phyloP scores from a whole-genome alignment of 2,888 invertebrate species.

The Eupithecia subfuscata region DNA sequence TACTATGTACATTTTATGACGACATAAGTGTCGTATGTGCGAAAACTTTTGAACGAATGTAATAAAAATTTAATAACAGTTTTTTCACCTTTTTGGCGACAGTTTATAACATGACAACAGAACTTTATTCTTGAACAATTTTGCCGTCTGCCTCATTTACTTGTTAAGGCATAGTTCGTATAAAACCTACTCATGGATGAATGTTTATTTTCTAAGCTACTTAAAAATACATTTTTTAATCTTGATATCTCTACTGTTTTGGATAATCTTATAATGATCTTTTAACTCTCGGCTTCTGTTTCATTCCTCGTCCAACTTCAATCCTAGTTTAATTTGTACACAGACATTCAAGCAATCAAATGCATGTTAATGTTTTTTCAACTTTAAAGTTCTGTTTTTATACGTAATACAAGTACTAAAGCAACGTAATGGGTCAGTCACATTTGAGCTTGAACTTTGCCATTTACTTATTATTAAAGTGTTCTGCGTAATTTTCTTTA shows the following conservation, averaged over 20 bases:
- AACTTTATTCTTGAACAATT: conserved; percentile 17
- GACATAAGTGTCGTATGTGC: conserved; percentile 9
- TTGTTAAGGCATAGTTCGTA: background rate
- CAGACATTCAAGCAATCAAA: conserved; percentile 10
- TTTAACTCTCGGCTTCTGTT: background rate
- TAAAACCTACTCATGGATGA: background rate
- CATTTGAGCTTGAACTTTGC: conserved; percentile 27
- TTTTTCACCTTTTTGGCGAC: conserved; percentile 14
- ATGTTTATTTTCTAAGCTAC: background rate
- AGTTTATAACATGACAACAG: conserved; percentile 24
- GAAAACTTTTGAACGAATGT: background rate
- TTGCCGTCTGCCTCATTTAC: conserved; percentile 12
- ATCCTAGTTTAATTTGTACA: background rate
- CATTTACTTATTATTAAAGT: conserved; percentile 22
- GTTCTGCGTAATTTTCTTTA: conserved; percentile 19
- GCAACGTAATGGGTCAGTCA: conserved; percentile 24
- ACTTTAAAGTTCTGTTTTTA: conserved; percentile 20
- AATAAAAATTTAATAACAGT: background rate
- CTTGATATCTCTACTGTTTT: background rate
- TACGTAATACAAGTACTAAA: conserved; percentile 16
- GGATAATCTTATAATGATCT: background rate
- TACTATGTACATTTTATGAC: background rate
- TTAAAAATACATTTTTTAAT: background rate
- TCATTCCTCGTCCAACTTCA: background rate
- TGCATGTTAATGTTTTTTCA: conserved; percentile 20